These are phyloP conservation scores for Agonopterix arenella DNA, from an alignment of 2,888 invertebrate genomes.

Conservation along the genomic window DNA sequence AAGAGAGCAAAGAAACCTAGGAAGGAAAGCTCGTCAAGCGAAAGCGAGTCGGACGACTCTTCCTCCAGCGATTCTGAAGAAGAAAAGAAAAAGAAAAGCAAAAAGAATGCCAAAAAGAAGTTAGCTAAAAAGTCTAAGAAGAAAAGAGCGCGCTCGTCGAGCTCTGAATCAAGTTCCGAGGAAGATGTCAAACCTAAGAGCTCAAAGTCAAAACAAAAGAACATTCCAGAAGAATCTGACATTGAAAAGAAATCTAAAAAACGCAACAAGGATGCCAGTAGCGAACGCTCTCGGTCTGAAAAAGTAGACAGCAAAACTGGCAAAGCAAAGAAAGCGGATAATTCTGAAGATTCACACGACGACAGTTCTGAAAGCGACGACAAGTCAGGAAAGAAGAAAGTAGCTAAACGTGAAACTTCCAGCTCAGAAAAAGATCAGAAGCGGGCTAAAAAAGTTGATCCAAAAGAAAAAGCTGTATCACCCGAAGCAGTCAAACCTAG, in stretches of 20 bases:
- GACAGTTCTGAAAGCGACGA: slow-evolving; percentile 70
- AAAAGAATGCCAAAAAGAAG: slow-evolving; percentile 65
- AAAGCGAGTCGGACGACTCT: slow-evolving; percentile 70
- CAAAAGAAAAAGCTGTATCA: slow-evolving; percentile 54
- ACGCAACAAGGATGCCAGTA: slow-evolving; percentile 55
- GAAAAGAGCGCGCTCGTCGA: slow-evolving; percentile 65
- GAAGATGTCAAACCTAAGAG: slow-evolving; percentile 69
- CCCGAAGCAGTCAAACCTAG: slow-evolving; percentile 52
- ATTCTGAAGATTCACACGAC: slow-evolving; percentile 61
- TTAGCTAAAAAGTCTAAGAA: slow-evolving; percentile 64
- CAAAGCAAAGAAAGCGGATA: slow-evolving; percentile 57
- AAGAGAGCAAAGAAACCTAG: slow-evolving; percentile 72
- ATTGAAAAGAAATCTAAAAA: slow-evolving; percentile 61
- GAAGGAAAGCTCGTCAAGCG: slow-evolving; percentile 67
- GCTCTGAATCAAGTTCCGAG: slow-evolving; percentile 71
- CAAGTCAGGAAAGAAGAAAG: slow-evolving; percentile 70
- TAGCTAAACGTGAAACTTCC: slow-evolving; percentile 58
- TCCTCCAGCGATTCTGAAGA: slow-evolving; percentile 71
- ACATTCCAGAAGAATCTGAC: slow-evolving; percentile 67
- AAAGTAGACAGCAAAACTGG: slow-evolving; percentile 46
- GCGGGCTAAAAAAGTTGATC: slow-evolving; percentile 53
- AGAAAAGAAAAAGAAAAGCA: slow-evolving; percentile 69
- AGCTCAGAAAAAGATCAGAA: slow-evolving; percentile 64
- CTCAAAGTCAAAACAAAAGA: slow-evolving; percentile 65
- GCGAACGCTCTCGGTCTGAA: slow-evolving; percentile 53